These are phyloP conservation scores for Leucozona laternaria DNA, from an alignment of 2,888 invertebrate species.

Conservation along the genomic window DNA sequence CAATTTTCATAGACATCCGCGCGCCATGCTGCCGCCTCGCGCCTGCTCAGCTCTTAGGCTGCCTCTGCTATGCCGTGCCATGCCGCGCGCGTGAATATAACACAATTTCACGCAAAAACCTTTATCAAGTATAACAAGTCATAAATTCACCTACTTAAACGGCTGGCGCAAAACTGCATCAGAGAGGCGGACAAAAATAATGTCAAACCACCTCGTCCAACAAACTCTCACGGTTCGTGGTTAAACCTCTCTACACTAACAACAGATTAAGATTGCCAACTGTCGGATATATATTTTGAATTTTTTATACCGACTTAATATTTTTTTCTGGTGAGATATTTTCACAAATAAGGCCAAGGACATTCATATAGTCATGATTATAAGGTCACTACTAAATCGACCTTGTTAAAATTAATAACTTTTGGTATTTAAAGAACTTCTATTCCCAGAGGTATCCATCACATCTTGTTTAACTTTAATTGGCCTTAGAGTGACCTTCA, in stretches of 20 bases:
- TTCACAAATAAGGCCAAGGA: no score
- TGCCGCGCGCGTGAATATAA: neutral
- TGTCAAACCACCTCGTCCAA: conserved; percentile 32
- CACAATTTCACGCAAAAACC: conserved; percentile 43
- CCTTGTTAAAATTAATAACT: no score
- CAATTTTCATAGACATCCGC: conserved; percentile 54
- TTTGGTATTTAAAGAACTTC: no score
- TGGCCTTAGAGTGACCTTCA: no score
- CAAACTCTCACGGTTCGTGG: conserved; percentile 50
- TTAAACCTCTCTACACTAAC: neutral
- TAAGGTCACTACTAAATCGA: no score
- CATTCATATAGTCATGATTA: no score
- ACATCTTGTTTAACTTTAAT: no score
- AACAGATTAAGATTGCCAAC: neutral
- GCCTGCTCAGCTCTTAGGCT: neutral
- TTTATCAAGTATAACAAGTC: conserved; percentile 70
- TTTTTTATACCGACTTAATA: no score
- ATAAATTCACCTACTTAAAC: conserved; percentile 76
- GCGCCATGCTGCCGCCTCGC: conserved; percentile 1
- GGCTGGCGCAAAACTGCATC: conserved; percentile 44
- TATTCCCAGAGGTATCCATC: no score
- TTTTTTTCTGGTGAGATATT: no score
- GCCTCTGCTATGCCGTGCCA: neutral
- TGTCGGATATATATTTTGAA: no score
- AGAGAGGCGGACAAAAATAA: conserved; percentile 24